Evolutionary conservation across 2,797 vertebrate species (phyloP).

Genomic region (Pipistrellus nathusii): DNA sequence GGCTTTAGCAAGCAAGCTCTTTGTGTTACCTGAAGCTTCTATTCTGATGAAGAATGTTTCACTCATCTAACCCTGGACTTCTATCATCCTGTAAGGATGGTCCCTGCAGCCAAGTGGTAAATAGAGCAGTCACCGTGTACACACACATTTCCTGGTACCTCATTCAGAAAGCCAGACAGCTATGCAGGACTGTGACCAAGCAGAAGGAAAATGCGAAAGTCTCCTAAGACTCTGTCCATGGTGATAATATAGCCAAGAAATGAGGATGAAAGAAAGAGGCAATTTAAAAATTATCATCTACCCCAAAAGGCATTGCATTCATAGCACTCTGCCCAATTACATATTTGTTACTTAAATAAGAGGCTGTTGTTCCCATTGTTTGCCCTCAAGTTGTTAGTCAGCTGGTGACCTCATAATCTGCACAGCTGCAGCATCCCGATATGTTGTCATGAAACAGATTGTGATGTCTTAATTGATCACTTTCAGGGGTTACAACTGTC

Average conservation of each 20-base stretch:
- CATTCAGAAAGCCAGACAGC: constrained; percentile 63
- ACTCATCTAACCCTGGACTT: constrained; percentile 67
- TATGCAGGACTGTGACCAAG: neutral
- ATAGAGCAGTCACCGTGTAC: constrained; percentile 56
- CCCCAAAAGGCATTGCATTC: neutral
- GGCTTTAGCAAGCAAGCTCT: constrained; percentile 72
- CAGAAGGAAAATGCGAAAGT: neutral
- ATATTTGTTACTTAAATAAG: constrained; percentile 64
- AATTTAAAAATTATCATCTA: constrained; percentile 35
- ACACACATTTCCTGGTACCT: constrained; percentile 68
- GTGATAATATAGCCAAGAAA: constrained; percentile 40
- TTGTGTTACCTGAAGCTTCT: constrained; percentile 65
- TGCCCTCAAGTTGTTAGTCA: constrained; percentile 65
- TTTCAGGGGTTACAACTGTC: constrained; percentile 78
- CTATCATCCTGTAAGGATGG: constrained; percentile 63
- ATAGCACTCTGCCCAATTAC: neutral
- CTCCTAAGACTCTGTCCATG: constrained; percentile 14
- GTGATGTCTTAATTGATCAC: constrained; percentile 66
- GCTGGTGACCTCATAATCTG: constrained; percentile 76
- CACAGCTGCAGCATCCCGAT: constrained; percentile 35
- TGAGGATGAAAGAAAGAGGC: constrained; percentile 24
- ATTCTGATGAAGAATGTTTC: constrained; percentile 79
- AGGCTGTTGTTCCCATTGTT: constrained; percentile 49
- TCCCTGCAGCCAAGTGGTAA: constrained; percentile 68
- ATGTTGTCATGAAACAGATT: constrained; percentile 73